Conservation (phyloP, 2,797 vertebrate species). For the Pseudochirops cupreus region DNA sequence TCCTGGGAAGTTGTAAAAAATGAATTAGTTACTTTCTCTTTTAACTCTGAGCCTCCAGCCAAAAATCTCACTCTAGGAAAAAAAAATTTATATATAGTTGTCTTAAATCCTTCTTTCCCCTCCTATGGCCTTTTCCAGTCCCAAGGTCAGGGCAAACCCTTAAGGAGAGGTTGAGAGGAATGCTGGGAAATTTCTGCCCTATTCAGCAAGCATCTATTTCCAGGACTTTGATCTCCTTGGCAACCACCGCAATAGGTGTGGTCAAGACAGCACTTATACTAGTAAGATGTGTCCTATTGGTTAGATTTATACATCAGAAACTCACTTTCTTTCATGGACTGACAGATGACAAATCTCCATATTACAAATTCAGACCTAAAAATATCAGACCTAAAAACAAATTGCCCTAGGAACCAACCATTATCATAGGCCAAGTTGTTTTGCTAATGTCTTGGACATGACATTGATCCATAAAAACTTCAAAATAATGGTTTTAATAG, state of each 20-base stretch:
- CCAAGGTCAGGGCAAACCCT: not conserved
- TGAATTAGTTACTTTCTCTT: conserved; percentile 3
- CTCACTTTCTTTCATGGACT: not conserved
- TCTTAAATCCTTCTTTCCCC: not conserved
- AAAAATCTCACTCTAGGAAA: not conserved
- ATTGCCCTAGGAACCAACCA: not conserved
- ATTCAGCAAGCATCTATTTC: not conserved
- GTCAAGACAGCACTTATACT: not conserved
- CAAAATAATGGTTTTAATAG: not conserved
- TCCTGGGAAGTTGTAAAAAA: not conserved
- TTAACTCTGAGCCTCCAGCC: not conserved
- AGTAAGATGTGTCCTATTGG: not conserved
- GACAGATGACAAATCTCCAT: not conserved
- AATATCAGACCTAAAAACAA: not conserved
- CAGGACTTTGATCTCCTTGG: not conserved
- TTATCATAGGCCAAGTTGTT: not conserved
- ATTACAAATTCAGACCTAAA: not conserved
- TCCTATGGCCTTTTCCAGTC: not conserved
- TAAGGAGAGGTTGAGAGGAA: not conserved
- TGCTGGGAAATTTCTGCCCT: not conserved
- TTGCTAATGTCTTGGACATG: not conserved
- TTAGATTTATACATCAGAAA: not conserved
- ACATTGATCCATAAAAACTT: not conserved
- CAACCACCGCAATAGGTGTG: not conserved
- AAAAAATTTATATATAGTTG: not conserved